Base-by-base conservation (phyloP, 1,140 invertebrate genomes). In the Drosophila sulfurigaster region DNA sequence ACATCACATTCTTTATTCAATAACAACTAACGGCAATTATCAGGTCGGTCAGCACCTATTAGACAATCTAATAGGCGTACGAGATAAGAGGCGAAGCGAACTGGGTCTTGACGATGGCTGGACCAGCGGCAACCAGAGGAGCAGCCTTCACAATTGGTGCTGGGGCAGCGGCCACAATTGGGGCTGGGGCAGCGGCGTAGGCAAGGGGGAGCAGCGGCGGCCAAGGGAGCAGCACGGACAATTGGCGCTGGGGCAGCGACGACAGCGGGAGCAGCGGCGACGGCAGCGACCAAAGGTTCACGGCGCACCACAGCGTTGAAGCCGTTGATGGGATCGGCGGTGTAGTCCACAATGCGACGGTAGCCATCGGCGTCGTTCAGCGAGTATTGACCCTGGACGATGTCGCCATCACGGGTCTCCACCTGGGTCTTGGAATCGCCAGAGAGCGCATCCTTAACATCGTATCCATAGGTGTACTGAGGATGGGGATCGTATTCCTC, bases 381-480 rank as follows among this genome's bases (percentile, higher is more conserved):
- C 43, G 83, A 91, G 83, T 93, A 93, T 49, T 82, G 80, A 25
- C 93, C 93, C 72, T 91, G 86, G 41, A 93, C 93, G 11, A 92
- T 72, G 77, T 93, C 93, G 51, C 93, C 93, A 66, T 92, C 88
- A 15, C 93, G 91, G 65, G 74, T 89, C 83, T 93, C 93, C 48
- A 82, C 70, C 60, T 92, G 92, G 11, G 79, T 91, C 82, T 93
- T 93, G 10, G 80, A 83, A 48, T 93, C 93, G 16, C 93, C 92
- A 70, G 89, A 93, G 57, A 93, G 82, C 49, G 93, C 95, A 89
- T 96, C 95, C 83, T 95, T 95, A 15, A 96, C 95, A 68, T 95
- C 95, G 76, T 96, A 96, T 45, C 94, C 94, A 79, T 95, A 96
- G 59, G 94, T 94, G 92, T 96, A 96, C 70, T 95, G 95, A 25